Evolutionary conservation across 2,797 vertebrate genomes (phyloP), one percentile per base, ranked within the genome.

Genomic region (Echiichthys vipera): DNA sequence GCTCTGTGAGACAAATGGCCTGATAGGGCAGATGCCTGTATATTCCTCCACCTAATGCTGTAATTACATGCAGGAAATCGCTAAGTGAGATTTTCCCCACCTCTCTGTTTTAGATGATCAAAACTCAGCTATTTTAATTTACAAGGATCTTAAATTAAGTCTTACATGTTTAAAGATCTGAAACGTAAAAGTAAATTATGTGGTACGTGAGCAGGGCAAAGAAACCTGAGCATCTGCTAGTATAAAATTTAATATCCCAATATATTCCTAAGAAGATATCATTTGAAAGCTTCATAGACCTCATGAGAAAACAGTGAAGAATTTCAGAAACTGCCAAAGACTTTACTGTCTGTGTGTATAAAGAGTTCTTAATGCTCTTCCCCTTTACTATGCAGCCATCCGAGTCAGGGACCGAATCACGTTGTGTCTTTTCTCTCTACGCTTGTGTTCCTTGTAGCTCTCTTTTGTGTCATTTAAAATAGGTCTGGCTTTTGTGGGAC

Each of bases 381-480:
- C 6, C 1, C 1, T 61, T 47, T 29, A 7, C 10, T 14, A 13
- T 22, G 10, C 3, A 27, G 11, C 50, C 24, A 2, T 9, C 13
- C 43, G 18, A 39, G 5, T 34, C 25, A 24, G 22, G 43, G 49
- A 47, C 54, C 40, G 42, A 62, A 22, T 66, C 56, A 68, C 27
- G 25, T 13, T 30, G 58, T 29, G 32, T 22, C 29, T 20, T 43
- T 43, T 32, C 29, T 54, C 32, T 71, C 43, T 20, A 2, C 22
- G 43, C 57, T 20, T 30, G 25, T 25, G 5, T 32, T 46, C 6
- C 14, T 67, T 27, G 14, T 15, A 27, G 29, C 61, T 42, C 30
- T 39, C 42, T 36, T 64, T 57, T 54, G 34, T 58, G 32, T 40
- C 56, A 57, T 65, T 45, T 58, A 20, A 71, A 72, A 37, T 30